phyloP scores from a whole-genome alignment of 2,888 invertebrate genomes.

The Cephus pulcher region DNA sequence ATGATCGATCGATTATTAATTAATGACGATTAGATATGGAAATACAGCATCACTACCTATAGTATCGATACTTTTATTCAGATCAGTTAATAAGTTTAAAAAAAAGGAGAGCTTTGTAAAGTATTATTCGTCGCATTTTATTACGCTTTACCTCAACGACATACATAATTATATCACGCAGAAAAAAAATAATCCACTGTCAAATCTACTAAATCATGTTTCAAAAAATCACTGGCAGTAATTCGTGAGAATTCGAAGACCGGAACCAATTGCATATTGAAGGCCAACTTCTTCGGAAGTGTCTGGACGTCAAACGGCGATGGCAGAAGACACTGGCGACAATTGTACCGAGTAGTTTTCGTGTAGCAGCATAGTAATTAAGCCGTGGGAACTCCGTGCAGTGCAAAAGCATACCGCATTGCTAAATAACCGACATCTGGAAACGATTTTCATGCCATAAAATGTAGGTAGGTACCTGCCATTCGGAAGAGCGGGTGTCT shows the following conservation, averaged over 20 bases:
- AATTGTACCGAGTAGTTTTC: constrained; percentile 37
- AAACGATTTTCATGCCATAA: constrained; percentile 57
- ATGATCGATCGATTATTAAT: too few species aligned
- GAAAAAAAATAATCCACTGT: too few species aligned
- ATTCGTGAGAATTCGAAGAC: neutral
- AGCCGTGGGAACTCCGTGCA: constrained; percentile 49
- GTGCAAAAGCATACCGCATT: constrained; percentile 38
- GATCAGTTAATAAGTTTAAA: too few species aligned
- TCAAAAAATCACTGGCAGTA: too few species aligned
- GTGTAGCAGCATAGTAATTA: constrained; percentile 51
- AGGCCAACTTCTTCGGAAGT: neutral
- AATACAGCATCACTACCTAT: too few species aligned
- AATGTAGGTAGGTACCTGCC: constrained; percentile 39
- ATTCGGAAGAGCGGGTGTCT: neutral
- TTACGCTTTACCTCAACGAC: too few species aligned
- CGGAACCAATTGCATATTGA: neutral
- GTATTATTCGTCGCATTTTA: too few species aligned
- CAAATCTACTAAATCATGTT: too few species aligned
- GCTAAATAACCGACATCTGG: constrained; percentile 54
- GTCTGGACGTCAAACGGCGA: constrained; percentile 20
- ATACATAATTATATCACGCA: too few species aligned
- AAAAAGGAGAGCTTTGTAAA: too few species aligned
- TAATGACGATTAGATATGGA: too few species aligned
- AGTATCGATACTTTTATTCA: too few species aligned
- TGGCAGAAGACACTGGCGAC: constrained; percentile 22